phyloP scores from a whole-genome alignment of 1,140 invertebrate genomes.

The Neodiprion lecontei region DNA sequence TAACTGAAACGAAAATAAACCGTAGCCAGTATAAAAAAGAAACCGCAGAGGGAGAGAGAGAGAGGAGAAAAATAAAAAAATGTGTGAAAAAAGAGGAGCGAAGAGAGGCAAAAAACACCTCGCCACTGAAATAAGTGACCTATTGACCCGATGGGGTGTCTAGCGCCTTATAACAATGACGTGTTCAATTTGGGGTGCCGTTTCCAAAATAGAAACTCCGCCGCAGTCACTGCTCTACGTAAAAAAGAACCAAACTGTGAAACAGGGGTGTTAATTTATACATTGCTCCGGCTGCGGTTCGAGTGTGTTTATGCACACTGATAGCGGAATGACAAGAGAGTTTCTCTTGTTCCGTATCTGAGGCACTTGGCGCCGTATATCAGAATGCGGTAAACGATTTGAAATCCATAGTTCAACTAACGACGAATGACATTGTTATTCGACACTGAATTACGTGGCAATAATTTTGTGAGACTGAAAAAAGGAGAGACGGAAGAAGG shows the following conservation, averaged over 20 bases:
- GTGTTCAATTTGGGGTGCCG: slow-evolving; percentile 27
- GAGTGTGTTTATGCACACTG: too few species aligned
- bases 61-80: not conserved
- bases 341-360: not conserved
- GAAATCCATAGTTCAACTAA: too few species aligned
- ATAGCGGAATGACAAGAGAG: too few species aligned
- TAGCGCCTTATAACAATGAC: slow-evolving; percentile 25
- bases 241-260: not conserved
- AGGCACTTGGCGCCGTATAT: not conserved
- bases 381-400: not conserved
- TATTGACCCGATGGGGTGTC: slow-evolving; percentile 31
- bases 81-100: slow-evolving; percentile 14
- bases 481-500: not conserved
- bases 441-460: too few species aligned
- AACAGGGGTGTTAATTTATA: slow-evolving; percentile 5
- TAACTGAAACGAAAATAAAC: slow-evolving; percentile 14
- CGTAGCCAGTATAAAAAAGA: not conserved
- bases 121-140: slow-evolving; percentile 32
- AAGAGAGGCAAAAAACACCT: slow-evolving; percentile 22
- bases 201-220: slow-evolving; percentile 29
- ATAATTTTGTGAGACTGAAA: too few species aligned
- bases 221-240: slow-evolving; percentile 1
- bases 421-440: too few species aligned
- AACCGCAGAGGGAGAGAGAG: not conserved
- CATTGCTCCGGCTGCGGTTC: not conserved